phyloP scores from a whole-genome alignment of 2,888 invertebrate species.

The Parnassius smintheus region DNA sequence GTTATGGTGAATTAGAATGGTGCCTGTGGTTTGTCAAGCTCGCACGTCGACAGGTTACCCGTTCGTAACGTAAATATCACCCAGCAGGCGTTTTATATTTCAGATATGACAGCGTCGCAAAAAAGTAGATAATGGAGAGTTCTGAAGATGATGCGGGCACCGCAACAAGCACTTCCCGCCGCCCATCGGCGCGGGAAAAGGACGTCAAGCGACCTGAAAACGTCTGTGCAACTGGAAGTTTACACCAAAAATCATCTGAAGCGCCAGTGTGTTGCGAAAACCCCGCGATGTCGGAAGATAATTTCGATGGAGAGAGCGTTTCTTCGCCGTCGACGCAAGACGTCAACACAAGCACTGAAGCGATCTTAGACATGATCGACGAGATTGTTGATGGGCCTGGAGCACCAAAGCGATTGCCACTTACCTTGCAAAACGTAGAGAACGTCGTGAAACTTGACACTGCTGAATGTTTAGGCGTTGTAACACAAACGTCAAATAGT shows the following conservation, averaged over 20 bases:
- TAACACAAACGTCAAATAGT: constrained; percentile 28
- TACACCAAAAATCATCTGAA: constrained; percentile 59
- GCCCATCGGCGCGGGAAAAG: constrained; percentile 80
- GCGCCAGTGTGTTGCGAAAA: constrained; percentile 57
- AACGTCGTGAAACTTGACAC: constrained; percentile 13
- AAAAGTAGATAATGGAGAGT: constrained; percentile 81
- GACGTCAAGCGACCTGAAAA: constrained; percentile 67
- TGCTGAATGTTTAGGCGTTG: constrained; percentile 22
- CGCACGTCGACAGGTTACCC: constrained; percentile 79
- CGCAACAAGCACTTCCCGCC: constrained; percentile 78
- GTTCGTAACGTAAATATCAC: constrained; percentile 77
- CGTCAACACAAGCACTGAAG: constrained; percentile 76
- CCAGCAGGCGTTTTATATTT: constrained; percentile 76
- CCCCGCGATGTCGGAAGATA: constrained; percentile 70
- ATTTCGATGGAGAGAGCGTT: constrained; percentile 73
- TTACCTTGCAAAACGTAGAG: constrained; percentile 34
- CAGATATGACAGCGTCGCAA: constrained; percentile 78
- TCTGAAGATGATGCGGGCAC: constrained; percentile 80
- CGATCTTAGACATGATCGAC: constrained; percentile 78
- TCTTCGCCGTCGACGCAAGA: constrained; percentile 72
- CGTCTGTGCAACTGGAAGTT: constrained; percentile 66
- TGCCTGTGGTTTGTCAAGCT: constrained; percentile 79
- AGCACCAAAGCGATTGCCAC: constrained; percentile 63
- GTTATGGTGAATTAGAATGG: constrained; percentile 82
- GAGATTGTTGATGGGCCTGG: constrained; percentile 75